A percentile compares a stretch with the other conserved stretches of the same genome.
Evolutionary conservation across 1,140 invertebrate genomes (phyloP).

Genomic region (Zaprionus ornatus): DNA sequence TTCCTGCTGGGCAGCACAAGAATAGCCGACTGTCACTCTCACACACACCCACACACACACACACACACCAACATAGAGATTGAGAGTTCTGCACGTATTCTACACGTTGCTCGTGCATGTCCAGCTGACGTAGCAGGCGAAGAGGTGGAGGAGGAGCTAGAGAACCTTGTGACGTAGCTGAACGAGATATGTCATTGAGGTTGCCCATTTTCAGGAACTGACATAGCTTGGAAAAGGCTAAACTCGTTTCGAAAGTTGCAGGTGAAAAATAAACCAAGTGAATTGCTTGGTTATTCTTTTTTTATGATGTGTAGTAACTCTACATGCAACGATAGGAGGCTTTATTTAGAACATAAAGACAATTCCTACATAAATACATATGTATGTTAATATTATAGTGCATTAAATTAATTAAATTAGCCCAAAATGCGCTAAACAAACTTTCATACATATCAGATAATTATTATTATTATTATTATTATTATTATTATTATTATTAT

Average conservation of each 20-base stretch:
- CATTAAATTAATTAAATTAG: too few relatives aligned
- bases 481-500: too few relatives aligned
- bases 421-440: too few relatives aligned
- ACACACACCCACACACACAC: background rate
- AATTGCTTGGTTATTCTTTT: too few relatives aligned
- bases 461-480: too few relatives aligned
- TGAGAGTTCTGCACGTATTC: background rate
- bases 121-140: background rate
- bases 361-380: too few relatives aligned
- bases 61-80: background rate
- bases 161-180: background rate
- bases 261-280: background rate
- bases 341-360: too few relatives aligned
- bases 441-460: too few relatives aligned
- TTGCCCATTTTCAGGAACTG: background rate
- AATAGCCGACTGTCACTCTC: slow-evolving; percentile 5
- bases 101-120: background rate
- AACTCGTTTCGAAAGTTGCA: background rate
- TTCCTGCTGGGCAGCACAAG: slow-evolving; percentile 18
- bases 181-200: background rate
- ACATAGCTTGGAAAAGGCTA: background rate
- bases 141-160: background rate
- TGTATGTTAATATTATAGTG: too few relatives aligned
- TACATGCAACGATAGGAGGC: background rate
- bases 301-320: too few relatives aligned